Percentiles rank a stretch among this genome's conserved stretches.
Evolutionary conservation across 2,797 vertebrate genomes (phyloP).

Genomic region (Scomberomorus guttatus): DNA sequence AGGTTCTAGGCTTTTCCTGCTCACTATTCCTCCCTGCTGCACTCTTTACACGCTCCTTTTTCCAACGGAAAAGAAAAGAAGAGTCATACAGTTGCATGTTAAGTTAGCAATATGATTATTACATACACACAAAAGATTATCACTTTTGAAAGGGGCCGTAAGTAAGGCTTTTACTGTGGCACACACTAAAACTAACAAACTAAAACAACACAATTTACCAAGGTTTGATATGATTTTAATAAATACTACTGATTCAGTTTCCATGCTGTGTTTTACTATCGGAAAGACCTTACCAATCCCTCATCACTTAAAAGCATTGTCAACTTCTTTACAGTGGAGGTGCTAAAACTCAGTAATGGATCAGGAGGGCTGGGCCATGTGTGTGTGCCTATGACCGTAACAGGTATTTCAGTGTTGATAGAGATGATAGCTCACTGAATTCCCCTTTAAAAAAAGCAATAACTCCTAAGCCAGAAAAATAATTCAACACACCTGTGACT

Average conservation of each 20-base stretch:
- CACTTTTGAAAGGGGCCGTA: not conserved
- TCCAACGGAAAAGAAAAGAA: not conserved
- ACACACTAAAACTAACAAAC: not conserved
- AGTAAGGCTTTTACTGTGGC: too few species aligned
- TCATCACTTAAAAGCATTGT: slow-evolving; percentile 5
- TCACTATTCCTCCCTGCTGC: slow-evolving; percentile 48
- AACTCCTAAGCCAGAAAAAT: not conserved
- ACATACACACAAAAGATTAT: not conserved
- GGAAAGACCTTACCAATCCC: not conserved
- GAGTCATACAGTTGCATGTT: not conserved
- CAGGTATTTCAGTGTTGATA: not conserved
- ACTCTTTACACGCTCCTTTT: slow-evolving; percentile 78
- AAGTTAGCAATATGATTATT: not conserved
- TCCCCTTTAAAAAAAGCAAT: not conserved
- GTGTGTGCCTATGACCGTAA: not conserved
- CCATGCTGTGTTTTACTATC: not conserved
- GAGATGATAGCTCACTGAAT: not conserved
- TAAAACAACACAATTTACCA: too few species aligned
- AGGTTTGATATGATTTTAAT: not conserved
- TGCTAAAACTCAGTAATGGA: not conserved
- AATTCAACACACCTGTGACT: not conserved
- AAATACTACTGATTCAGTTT: not conserved
- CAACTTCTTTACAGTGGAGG: not conserved
- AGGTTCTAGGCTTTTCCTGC: slow-evolving; percentile 49
- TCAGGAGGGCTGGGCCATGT: not conserved